These are phyloP conservation scores for Loriculus beryllinus DNA, from an alignment of 2,797 vertebrate species.

Conservation along the genomic window DNA sequence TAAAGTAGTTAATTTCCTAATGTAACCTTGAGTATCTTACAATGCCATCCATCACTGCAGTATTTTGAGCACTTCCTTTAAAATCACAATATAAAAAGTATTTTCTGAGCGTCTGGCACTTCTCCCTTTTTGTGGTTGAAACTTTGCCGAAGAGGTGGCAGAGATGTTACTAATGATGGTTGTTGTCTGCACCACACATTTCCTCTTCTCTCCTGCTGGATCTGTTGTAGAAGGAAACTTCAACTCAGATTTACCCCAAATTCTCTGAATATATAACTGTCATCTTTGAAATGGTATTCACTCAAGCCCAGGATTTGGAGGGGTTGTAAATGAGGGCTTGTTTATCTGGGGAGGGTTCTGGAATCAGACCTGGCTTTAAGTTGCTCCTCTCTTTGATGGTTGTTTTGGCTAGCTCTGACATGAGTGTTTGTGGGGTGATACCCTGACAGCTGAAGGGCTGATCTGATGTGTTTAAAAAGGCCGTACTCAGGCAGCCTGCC, in stretches of 20 bases:
- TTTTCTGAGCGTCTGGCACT: not conserved
- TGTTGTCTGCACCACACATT: not conserved
- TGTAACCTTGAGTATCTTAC: not conserved
- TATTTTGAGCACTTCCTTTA: not conserved
- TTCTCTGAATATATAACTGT: not conserved
- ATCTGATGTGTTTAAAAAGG: not conserved
- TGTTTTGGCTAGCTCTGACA: not conserved
- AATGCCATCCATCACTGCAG: not conserved
- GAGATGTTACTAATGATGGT: not conserved
- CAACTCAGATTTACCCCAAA: not conserved
- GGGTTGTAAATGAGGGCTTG: not conserved
- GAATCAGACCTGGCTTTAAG: not conserved
- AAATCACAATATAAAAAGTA: constrained; percentile 1
- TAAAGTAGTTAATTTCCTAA: not conserved
- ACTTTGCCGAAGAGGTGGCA: not conserved
- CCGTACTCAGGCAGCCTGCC: not conserved
- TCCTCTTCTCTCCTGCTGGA: not conserved
- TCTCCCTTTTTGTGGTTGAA: not conserved
- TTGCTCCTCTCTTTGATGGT: not conserved
- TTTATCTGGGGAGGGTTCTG: not conserved
- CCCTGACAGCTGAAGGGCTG: not conserved
- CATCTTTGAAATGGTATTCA: not conserved
- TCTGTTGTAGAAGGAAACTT: not conserved
- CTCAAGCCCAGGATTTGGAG: not conserved
- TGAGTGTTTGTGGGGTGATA: not conserved